A percentile compares a stretch with the other conserved stretches of the same genome.
phyloP scores from a whole-genome alignment of 2,113 vertebrate genomes.

The Picathartes gymnocephalus region DNA sequence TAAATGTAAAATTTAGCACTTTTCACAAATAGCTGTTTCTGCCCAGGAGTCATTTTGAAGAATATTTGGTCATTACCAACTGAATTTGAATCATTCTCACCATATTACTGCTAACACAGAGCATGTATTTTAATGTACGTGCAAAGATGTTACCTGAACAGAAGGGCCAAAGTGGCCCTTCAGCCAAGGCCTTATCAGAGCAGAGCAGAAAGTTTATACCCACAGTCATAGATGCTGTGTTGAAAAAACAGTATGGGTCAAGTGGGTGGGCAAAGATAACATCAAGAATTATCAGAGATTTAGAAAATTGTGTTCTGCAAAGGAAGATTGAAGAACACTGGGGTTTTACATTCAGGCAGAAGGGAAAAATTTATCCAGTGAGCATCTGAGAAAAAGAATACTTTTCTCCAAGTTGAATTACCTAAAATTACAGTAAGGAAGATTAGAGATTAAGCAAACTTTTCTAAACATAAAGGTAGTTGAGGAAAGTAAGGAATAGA shows the following conservation, averaged over 20 bases:
- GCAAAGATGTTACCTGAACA: neutral
- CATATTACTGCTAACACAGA: neutral
- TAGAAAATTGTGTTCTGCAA: neutral
- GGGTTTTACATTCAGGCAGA: neutral
- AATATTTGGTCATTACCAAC: neutral
- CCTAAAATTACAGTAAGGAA: neutral
- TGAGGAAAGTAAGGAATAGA: neutral
- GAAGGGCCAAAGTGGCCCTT: neutral
- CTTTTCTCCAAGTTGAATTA: neutral
- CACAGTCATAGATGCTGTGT: neutral
- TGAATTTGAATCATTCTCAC: neutral
- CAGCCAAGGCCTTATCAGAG: neutral
- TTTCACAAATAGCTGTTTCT: neutral
- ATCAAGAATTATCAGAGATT: neutral
- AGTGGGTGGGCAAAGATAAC: neutral
- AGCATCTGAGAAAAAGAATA: neutral
- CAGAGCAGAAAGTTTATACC: neutral
- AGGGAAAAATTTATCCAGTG: neutral
- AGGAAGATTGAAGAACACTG: neutral
- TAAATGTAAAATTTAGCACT: neutral
- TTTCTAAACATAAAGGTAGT: neutral
- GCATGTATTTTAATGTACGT: neutral
- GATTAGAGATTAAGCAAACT: neutral
- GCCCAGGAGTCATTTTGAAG: neutral
- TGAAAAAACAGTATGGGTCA: neutral